phyloP scores from a whole-genome alignment of 2,797 vertebrate genomes.

The Megalops cyprinoides region DNA sequence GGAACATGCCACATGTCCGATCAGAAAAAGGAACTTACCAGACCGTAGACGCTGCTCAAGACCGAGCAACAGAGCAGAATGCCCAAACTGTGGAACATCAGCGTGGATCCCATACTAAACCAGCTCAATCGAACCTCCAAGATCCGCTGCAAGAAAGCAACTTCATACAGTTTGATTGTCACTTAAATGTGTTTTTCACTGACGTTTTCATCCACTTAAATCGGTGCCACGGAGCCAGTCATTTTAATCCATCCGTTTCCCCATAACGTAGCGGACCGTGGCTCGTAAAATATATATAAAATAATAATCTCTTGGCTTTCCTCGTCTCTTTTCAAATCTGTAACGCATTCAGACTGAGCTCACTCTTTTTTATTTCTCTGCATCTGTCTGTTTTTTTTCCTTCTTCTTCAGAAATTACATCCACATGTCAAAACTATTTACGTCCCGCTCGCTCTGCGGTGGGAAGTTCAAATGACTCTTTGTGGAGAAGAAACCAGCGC shows the following conservation, averaged over 20 bases:
- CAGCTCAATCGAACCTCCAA: constrained; percentile 46
- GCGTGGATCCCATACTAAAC: constrained; percentile 87
- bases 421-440: constrained; percentile 87
- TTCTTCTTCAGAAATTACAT: constrained; percentile 79
- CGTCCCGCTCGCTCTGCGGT: constrained; percentile 79
- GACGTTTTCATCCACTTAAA: constrained; percentile 59
- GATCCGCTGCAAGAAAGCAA: constrained; percentile 53
- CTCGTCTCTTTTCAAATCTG: constrained; percentile 62
- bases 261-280: constrained; percentile 51
- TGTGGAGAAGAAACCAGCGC: constrained; percentile 77
- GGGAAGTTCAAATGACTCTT: constrained; percentile 86
- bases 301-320: constrained; percentile 65
- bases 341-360: constrained; percentile 60
- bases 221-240: constrained; percentile 59
- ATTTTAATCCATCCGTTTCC: constrained; percentile 65
- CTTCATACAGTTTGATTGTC: constrained; percentile 55
- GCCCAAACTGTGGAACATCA: constrained; percentile 80
- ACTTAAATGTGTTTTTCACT: constrained; percentile 48
- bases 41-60: constrained; percentile 76
- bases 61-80: constrained; percentile 85
- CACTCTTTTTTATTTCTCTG: constrained; percentile 45
- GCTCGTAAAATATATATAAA: constrained; percentile 69
- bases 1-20: constrained; percentile 14
- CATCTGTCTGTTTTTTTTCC: constrained; percentile 52
- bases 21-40: constrained; percentile 80